These are phyloP conservation scores for Saccostrea cuccullata DNA, from an alignment of 1,140 invertebrate species.

Conservation along the genomic window DNA sequence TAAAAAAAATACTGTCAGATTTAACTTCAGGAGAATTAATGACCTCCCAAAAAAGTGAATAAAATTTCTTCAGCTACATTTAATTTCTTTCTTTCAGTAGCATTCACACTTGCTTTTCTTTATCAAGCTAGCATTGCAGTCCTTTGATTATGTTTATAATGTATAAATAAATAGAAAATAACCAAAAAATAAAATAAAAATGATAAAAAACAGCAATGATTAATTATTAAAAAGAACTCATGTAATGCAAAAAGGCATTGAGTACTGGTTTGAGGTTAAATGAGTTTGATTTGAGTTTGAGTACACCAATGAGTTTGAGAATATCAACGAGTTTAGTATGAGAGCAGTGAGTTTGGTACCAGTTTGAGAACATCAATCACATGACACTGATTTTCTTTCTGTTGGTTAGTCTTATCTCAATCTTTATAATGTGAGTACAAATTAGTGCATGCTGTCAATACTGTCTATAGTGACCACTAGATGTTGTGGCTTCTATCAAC, in stretches of 20 bases:
- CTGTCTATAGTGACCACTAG: not conserved
- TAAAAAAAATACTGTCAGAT: too few species aligned
- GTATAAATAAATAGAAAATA: not conserved
- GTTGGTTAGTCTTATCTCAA: conserved; percentile 58
- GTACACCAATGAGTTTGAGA: not conserved
- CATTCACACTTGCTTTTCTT: not conserved
- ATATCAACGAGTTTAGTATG: too few species aligned
- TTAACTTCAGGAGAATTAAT: too few species aligned
- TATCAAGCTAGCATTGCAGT: not conserved
- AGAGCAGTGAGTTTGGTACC: not conserved
- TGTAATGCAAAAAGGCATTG: not conserved
- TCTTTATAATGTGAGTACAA: conserved; percentile 60
- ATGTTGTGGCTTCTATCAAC: conserved; percentile 16
- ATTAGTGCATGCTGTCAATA: conserved; percentile 43
- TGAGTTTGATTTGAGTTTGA: not conserved
- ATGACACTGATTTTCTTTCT: conserved; percentile 41
- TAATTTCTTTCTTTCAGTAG: not conserved
- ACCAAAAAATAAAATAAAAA: not conserved
- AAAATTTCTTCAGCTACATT: not conserved
- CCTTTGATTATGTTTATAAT: not conserved
- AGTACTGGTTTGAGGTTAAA: not conserved
- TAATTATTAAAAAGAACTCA: not conserved
- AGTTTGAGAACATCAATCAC: not conserved
- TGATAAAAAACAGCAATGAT: not conserved
- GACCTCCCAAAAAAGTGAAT: too few species aligned